These are phyloP conservation scores for Poecilia gillii DNA, from an alignment of 2,797 vertebrate genomes.

Conservation along the genomic window DNA sequence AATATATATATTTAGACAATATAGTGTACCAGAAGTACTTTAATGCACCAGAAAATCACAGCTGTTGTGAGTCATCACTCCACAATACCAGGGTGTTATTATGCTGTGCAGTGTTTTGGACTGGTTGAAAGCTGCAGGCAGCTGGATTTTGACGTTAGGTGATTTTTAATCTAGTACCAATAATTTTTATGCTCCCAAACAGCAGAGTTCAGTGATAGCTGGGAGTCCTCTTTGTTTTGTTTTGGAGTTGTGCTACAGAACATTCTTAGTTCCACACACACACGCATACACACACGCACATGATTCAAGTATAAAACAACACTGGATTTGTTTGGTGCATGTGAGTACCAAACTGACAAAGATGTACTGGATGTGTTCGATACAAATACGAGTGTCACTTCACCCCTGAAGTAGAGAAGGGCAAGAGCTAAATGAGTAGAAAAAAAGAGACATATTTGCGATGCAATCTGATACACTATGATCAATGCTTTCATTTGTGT, in stretches of 20 bases:
- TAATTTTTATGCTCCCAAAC: neutral
- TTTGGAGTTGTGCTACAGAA: neutral
- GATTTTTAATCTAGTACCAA: neutral
- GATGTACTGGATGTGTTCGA: neutral
- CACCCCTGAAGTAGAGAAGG: constrained; percentile 1
- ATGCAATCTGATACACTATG: constrained; percentile 21
- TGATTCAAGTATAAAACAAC: no score
- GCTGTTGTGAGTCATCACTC: neutral
- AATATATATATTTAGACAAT: neutral
- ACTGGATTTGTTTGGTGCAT: neutral
- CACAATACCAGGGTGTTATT: neutral
- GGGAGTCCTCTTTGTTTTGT: neutral
- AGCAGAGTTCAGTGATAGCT: neutral
- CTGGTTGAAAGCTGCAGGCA: neutral
- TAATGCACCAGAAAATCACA: neutral
- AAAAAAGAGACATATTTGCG: constrained; percentile 15
- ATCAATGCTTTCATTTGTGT: constrained; percentile 15
- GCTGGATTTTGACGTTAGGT: constrained; percentile 2
- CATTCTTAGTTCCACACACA: neutral
- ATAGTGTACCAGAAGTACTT: neutral
- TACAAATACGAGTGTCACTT: neutral
- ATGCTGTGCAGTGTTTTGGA: neutral
- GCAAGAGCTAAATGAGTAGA: neutral
- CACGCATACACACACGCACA: no score
- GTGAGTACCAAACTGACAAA: neutral